A percentile compares a stretch with the other conserved stretches of the same genome.
Evolutionary conservation across 2,888 invertebrate genomes (phyloP).

Genomic region (Torymus auratus): DNA sequence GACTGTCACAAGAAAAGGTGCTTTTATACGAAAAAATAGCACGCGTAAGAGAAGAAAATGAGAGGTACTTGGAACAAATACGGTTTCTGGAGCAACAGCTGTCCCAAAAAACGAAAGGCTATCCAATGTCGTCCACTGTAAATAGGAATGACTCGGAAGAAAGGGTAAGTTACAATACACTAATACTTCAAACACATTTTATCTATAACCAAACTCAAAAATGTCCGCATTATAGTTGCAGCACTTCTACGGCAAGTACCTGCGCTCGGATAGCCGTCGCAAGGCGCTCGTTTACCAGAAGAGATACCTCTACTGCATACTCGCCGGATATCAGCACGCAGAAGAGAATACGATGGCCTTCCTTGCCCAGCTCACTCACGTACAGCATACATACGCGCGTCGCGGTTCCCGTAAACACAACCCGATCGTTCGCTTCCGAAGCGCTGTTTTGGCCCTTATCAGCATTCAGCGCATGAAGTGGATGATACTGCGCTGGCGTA

Average conservation of each 20-base stretch:
- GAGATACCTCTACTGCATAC: conserved; percentile 86
- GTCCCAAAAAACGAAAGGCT: conserved; percentile 52
- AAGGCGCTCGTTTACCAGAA: conserved; percentile 95
- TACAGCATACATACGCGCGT: conserved; percentile 65
- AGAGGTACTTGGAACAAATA: conserved; percentile 62
- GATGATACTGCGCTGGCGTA: conserved; percentile 82
- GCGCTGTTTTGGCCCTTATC: conserved; percentile 79
- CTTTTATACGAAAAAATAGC: conserved; percentile 67
- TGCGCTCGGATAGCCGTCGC: conserved; percentile 89
- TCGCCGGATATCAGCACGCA: conserved; percentile 80
- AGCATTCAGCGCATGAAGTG: conserved; percentile 83
- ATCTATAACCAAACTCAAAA: background rate
- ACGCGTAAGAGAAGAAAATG: conserved; percentile 67
- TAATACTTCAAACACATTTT: background rate
- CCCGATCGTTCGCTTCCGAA: conserved; percentile 75
- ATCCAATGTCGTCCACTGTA: background rate
- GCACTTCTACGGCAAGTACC: conserved; percentile 82
- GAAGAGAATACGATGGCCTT: conserved; percentile 77
- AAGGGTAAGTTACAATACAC: conserved; percentile 61
- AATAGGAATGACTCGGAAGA: conserved; percentile 69
- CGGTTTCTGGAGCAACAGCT: conserved; percentile 65
- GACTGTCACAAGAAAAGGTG: conserved; percentile 64
- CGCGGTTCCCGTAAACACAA: conserved; percentile 62
- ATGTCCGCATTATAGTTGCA: conserved; percentile 75
- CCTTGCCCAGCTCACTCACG: conserved; percentile 75